phyloP scores from a whole-genome alignment of 1,140 invertebrate species.

The Hesperophylax magnus region DNA sequence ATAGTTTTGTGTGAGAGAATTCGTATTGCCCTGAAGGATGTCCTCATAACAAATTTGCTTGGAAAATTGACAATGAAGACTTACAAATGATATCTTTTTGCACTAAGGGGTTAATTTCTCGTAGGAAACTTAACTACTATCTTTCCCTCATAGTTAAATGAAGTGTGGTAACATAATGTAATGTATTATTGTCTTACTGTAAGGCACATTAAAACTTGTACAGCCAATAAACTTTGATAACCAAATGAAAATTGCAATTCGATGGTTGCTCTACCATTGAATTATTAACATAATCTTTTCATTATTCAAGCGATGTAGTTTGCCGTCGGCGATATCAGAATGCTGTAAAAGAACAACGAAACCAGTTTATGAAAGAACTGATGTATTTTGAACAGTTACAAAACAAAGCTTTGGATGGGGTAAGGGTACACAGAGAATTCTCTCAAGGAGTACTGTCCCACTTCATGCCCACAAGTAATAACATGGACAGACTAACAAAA shows the following conservation, averaged over 20 bases:
- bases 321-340: slow-evolving; percentile 66
- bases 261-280: not conserved
- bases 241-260: not conserved
- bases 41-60: too few relatives aligned
- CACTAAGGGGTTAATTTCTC: not conserved
- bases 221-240: too few relatives aligned
- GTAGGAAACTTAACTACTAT: too few relatives aligned
- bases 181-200: too few relatives aligned
- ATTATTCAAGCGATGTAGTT: slow-evolving; percentile 61
- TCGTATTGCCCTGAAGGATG: too few relatives aligned
- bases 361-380: slow-evolving; percentile 67
- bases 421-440: slow-evolving; percentile 67
- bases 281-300: not conserved
- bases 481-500: slow-evolving; percentile 57
- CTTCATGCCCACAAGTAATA: slow-evolving; percentile 64
- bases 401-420: slow-evolving; percentile 66
- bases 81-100: not conserved
- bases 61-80: too few relatives aligned
- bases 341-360: slow-evolving; percentile 62
- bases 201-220: too few relatives aligned
- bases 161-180: too few relatives aligned
- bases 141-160: too few relatives aligned
- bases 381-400: slow-evolving; percentile 66
- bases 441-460: slow-evolving; percentile 66
- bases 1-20: too few relatives aligned